These are phyloP conservation scores for Plodia interpunctella DNA, from an alignment of 1,140 invertebrate genomes.

Conservation along the genomic window DNA sequence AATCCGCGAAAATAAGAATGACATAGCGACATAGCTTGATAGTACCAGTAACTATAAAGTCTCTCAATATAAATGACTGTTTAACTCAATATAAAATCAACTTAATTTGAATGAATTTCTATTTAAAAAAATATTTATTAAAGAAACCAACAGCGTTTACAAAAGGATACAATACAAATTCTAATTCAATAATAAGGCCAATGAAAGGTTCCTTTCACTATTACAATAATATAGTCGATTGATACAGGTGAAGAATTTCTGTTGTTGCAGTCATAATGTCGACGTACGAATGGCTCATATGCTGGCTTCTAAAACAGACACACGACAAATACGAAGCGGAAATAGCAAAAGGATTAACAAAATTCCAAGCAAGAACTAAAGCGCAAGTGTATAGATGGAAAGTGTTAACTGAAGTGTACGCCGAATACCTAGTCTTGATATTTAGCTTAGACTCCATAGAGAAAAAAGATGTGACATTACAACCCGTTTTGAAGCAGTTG, in stretches of 20 bases:
- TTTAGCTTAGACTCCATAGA: constrained; percentile 78
- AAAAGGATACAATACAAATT: too few species aligned
- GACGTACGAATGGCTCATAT: constrained; percentile 90
- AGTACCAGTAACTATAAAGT: too few species aligned
- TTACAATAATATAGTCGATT: too few species aligned
- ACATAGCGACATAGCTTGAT: too few species aligned
- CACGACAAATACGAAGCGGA: constrained; percentile 79
- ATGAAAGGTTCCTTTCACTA: too few species aligned
- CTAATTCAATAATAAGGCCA: too few species aligned
- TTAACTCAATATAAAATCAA: too few species aligned
- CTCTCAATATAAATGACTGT: too few species aligned
- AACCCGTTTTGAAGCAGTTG: constrained; percentile 80
- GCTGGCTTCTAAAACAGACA: constrained; percentile 86
- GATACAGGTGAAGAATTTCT: background rate
- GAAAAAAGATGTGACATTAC: constrained; percentile 70
- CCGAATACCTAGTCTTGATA: constrained; percentile 81
- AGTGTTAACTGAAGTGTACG: constrained; percentile 86
- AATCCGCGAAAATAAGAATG: too few species aligned
- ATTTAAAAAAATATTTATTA: too few species aligned
- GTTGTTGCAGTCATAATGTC: constrained; percentile 82
- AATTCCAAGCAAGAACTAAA: constrained; percentile 87
- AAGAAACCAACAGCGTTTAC: too few species aligned
- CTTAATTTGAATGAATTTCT: too few species aligned
- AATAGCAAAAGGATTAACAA: constrained; percentile 77
- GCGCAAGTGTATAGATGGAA: constrained; percentile 89